Evolutionary conservation across 2,797 vertebrate genomes (phyloP), one percentile per base, ranked within the genome.

Genomic region (Brachyrhaphis roseni): DNA sequence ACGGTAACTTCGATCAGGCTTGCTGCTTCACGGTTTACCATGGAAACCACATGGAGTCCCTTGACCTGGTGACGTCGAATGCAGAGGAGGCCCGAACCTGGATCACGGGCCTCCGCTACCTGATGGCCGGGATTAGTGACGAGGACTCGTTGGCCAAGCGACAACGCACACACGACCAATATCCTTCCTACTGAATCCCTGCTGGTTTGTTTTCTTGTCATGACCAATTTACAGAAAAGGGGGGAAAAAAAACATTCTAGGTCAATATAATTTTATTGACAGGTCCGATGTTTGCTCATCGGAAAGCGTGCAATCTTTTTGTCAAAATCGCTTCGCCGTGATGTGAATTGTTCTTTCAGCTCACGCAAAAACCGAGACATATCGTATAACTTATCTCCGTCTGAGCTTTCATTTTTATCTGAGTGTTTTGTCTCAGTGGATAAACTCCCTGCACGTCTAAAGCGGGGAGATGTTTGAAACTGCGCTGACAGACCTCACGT

Each of bases 11-110:
- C 1, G 97, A 99, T 84, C 97, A 96, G 0, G 96, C 96, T 88
- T 99, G 98, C 85, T 99, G 98, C 91, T 99, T 99, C 85, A 98
- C 97, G 1, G 96, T 99, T 79, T 99, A 99, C 94, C 98, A 99
- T 8, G 98, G 98, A 41, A 98, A 94, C 93, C 98, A 99, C 93
- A 98, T 99, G 98, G 98, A 99, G 92, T 97, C 96, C 3, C 95
- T 99, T 73, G 98, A 99, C 84, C 93, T 99, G 89, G 97, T 99
- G 80, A 98, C 98, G 0, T 97, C 98, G 71, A 99, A 98, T 74
- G 94, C 97, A 0, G 98, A 99, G 85, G 98, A 99, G 85, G 98
- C 98, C 45, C 96, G 98, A 34, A 99, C 98, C 78, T 99, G 98
- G 98, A 96, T 99, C 85, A 99, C 98, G 0, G 98, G 98, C 31